Base-by-base conservation (phyloP, 2,888 invertebrate genomes). In the Leptinotarsa haldemani region DNA sequence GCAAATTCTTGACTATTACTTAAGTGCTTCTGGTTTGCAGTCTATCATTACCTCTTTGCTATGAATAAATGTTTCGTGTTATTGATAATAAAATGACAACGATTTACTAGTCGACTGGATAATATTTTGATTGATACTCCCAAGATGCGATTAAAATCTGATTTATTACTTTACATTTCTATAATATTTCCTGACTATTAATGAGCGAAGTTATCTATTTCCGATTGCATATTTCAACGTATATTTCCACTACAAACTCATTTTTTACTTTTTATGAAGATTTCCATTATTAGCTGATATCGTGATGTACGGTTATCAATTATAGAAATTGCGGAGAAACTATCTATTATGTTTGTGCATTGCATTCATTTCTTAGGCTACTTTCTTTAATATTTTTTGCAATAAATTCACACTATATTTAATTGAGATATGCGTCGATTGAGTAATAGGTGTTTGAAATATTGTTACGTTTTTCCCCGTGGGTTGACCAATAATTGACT, bases 311-410 rank as follows among this genome's bases (percentile, higher is more conserved):
- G 66, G 52, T 52, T 66, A 47, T 66, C 25, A 66, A 48, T 66
- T 52, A 66, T 52, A 66, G 66, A 66, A 66, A 66, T 66, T 66
- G 66, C 52, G 22, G 66, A 52, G 66, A 66, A 66, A 66, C 66
- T 61, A 61, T 40, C 30, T 30, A n/a, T 30, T 61, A n/a, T 15
- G 61, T 61, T 61, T 61, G 30, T 61, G n/a, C 61, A n/a, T 22
- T 20, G 15, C 40, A 18, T 30, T 40, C 1, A 61, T 18, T 61
- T 61, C 58, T 61, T 30, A 61, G 3, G 16, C 61, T n/a, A 40
- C 61, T 61, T 61, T 61, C 61, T 61, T 40, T 18, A 30, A n/a
- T 40, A 18, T 30, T 61, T 22, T 61, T 61, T 61, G 40, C 61
- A 61, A 61, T 61, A 61, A 16, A 40, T 40, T 61, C 15, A 40